Conservation (phyloP, 2,888 invertebrate genomes). For the Clunio marinus region DNA sequence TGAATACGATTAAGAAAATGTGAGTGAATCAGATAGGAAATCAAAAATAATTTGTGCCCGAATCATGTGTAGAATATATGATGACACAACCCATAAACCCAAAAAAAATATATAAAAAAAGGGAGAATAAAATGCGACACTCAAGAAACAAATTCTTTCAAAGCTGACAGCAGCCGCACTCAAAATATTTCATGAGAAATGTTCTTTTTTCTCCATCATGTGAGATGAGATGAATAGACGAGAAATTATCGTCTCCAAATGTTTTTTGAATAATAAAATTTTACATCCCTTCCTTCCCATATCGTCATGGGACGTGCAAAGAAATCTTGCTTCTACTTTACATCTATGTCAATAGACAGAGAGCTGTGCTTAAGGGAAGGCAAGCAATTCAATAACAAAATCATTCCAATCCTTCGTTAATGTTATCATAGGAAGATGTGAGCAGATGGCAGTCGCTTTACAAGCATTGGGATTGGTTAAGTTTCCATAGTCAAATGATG, state of each 20-base stretch:
- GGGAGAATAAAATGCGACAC: too few species aligned
- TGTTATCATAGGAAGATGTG: background rate
- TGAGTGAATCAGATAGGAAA: slow-evolving; percentile 12
- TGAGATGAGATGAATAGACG: slow-evolving; percentile 11
- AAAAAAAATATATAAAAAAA: too few species aligned
- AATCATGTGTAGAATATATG: slow-evolving; percentile 8
- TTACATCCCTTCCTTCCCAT: too few species aligned
- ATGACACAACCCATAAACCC: slow-evolving; percentile 19
- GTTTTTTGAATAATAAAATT: slow-evolving; percentile 12
- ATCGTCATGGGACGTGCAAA: too few species aligned
- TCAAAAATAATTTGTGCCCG: slow-evolving; percentile 12
- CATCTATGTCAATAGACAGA: background rate
- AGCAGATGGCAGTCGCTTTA: too few species aligned
- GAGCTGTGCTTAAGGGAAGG: background rate
- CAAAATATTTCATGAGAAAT: too few species aligned
- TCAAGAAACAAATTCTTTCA: background rate
- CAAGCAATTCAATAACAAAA: background rate
- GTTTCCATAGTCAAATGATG: background rate
- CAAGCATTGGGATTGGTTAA: background rate
- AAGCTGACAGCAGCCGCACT: background rate
- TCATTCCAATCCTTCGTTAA: background rate
- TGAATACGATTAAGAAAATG: too few species aligned
- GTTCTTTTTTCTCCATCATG: background rate
- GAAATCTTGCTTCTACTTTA: too few species aligned
- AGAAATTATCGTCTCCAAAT: slow-evolving; percentile 17